Base-by-base conservation (phyloP, 2,113 vertebrate species). In the Polypterus bichir region DNA sequence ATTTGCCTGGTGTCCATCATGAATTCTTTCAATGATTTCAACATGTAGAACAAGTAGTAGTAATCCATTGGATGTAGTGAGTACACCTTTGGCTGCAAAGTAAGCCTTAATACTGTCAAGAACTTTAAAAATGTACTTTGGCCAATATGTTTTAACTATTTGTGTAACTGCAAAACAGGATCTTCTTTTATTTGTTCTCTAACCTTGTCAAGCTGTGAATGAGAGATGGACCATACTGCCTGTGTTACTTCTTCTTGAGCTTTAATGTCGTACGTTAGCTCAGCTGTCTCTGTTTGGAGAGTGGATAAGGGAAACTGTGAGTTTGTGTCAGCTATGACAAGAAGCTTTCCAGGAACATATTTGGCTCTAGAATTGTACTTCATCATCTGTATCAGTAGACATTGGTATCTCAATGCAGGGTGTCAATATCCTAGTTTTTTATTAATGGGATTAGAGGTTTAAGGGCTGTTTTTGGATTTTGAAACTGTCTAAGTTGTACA, bases 391-490 rank as follows among this genome's bases (percentile, higher is more conserved):
- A 65, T 48, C 4, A 65, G 61, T 10, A 70, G 54, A 8, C 49
- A 9, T 46, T 70, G 64, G 44, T 59, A 71, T 45, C 63, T 45
- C 47, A 70, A 10, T 3, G 68, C 3, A 67, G 65, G 10, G 9
- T 27, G 10, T 64, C 65, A 4, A 65, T 27, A 56, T 68, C 47
- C 7, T 61, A 61, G 5, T 7, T 53, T 4, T 70, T 68, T 1
- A 70, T 63, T 2, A 68, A 10, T 4, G 55, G 66, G 4, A 61
- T 9, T 1, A 66, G 47, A 7, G 61, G 65, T 47, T 69, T 71
- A 46, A 68, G 67, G 4, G 65, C 61, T 3, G 9, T n/a, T n/a
- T 69, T 2, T 71, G 58, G 2, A 65, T 1, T 9, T 27, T 48
- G 44, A 62, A 68, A 10, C 3, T 9, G 9, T 64, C 60, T 9